phyloP scores from a whole-genome alignment of 2,797 vertebrate genomes.

The Acanthopagrus latus region DNA sequence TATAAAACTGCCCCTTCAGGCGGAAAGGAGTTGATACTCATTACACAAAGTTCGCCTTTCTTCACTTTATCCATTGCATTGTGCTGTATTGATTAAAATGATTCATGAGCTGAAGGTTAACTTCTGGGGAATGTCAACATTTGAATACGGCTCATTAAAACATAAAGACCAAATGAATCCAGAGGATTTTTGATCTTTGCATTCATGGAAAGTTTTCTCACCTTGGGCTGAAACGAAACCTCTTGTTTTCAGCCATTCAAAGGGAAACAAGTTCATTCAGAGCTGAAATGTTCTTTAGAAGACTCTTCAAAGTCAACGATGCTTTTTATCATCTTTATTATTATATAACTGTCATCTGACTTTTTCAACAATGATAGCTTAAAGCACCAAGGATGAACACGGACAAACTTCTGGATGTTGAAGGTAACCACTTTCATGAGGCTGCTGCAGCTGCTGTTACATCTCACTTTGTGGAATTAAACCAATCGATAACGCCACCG shows the following conservation, averaged over 20 bases:
- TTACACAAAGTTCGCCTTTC: slow-evolving; percentile 43
- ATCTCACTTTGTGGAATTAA: not conserved
- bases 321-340: not conserved
- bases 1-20: slow-evolving; percentile 42
- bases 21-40: slow-evolving; percentile 61
- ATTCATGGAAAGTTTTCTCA: slow-evolving; percentile 11
- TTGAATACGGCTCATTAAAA: slow-evolving; percentile 58
- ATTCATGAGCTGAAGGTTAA: slow-evolving; percentile 57
- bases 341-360: not conserved
- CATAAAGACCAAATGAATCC: slow-evolving; percentile 30
- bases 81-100: slow-evolving; percentile 61
- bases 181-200: slow-evolving; percentile 12
- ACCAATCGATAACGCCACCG: not conserved
- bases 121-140: slow-evolving; percentile 65
- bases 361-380: not conserved
- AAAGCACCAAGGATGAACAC: not conserved
- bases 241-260: slow-evolving; percentile 12
- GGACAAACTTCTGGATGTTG: not conserved
- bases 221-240: slow-evolving; percentile 1
- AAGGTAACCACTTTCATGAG: not conserved
- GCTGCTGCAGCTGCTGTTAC: not conserved
- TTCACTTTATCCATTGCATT: slow-evolving; percentile 53
- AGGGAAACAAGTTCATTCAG: not conserved
- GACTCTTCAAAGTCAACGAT: not conserved
- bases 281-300: not conserved